Evolutionary conservation across 2,797 vertebrate genomes (phyloP), one percentile per base, ranked within the genome.

Genomic region (Siniperca scherzeri): DNA sequence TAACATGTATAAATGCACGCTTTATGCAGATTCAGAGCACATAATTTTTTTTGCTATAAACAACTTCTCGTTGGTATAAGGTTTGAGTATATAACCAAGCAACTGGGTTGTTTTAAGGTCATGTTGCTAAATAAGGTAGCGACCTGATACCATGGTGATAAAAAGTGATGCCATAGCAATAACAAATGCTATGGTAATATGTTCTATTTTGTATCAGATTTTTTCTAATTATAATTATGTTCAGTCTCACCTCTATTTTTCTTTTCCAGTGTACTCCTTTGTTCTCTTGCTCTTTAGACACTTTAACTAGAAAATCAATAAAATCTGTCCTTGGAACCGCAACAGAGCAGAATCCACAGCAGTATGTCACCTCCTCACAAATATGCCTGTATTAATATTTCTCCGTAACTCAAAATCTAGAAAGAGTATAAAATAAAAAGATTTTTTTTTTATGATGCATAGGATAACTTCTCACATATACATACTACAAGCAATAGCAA

Each of bases 61-160:
- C 33, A 77, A 52, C 33, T 66, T 74, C 36, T 65, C 17, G 0
- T 19, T 38, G 30, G 13, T 38, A 4, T 50, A 70, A 79, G 69
- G 50, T 70, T 12, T 36, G 46, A 50, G 3, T n/a, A 25, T 44
- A 60, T 81, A 5, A 67, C 53, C 30, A 74, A 82, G 80, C 50
- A 61, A 46, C 44, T 38, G 30, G 9, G 19, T 21, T 78, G 36
- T 77, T 70, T 87, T 87, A 72, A 65, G 68, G 66, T 88, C 61
- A 33, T 74, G 77, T 80, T 91, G 77, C 78, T 77, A 88, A 88
- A 90, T 87, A 70, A 50, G 55, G 66, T 77, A 16, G 5, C 16
- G 0, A 59, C 68, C 48, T 56, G 83, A 89, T 85, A 72, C 86
- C 86, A 91, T 85, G 74, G 79, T 87, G 85, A 89, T 80, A 78